These are phyloP conservation scores for Drosophila pandora DNA, from an alignment of 1,140 invertebrate genomes.

Conservation along the genomic window DNA sequence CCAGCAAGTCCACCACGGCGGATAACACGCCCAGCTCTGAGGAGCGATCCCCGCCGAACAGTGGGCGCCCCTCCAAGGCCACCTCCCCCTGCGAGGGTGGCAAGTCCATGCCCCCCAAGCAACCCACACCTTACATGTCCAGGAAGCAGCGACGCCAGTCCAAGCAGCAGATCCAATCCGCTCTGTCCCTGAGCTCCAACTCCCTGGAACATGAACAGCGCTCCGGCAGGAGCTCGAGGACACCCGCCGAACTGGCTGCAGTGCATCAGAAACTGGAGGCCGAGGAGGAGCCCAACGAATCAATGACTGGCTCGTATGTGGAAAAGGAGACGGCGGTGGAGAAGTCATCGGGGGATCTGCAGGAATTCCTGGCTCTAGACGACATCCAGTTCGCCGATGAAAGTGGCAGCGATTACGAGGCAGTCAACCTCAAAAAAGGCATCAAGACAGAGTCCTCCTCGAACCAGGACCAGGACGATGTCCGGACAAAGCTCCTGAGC, in stretches of 20 bases:
- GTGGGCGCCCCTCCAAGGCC: slow-evolving; percentile 64
- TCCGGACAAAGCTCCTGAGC: slow-evolving; percentile 1
- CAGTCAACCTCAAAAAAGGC: slow-evolving; percentile 55
- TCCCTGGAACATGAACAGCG: slow-evolving; percentile 17
- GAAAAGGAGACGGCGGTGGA: slow-evolving; percentile 85
- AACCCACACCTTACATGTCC: slow-evolving; percentile 72
- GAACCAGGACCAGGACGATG: slow-evolving; percentile 23
- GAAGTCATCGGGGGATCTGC: slow-evolving; percentile 76
- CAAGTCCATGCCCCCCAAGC: slow-evolving; percentile 44
- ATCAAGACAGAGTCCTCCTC: slow-evolving; percentile 5
- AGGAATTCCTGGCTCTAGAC: slow-evolving; percentile 83
- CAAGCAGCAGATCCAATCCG: slow-evolving; percentile 61
- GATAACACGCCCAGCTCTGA: slow-evolving; percentile 76
- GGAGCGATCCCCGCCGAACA: slow-evolving; percentile 55
- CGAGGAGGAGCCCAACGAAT: slow-evolving; percentile 52
- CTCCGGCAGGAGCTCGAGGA: slow-evolving; percentile 12
- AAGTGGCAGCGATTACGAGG: slow-evolving; percentile 75
- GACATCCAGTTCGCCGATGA: slow-evolving; percentile 86
- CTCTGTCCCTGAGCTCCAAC: slow-evolving; percentile 26
- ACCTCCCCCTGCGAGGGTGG: slow-evolving; percentile 62
- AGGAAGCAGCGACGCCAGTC: slow-evolving; percentile 69
- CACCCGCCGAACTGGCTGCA: slow-evolving; percentile 34
- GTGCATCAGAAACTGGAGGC: slow-evolving; percentile 57
- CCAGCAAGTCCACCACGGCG: slow-evolving; percentile 70
- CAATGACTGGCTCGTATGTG: slow-evolving; percentile 75